Percentiles rank a stretch among this genome's conserved stretches.
Conservation (phyloP, 2,888 invertebrate genomes). For the Microplitis deprimator region DNA sequence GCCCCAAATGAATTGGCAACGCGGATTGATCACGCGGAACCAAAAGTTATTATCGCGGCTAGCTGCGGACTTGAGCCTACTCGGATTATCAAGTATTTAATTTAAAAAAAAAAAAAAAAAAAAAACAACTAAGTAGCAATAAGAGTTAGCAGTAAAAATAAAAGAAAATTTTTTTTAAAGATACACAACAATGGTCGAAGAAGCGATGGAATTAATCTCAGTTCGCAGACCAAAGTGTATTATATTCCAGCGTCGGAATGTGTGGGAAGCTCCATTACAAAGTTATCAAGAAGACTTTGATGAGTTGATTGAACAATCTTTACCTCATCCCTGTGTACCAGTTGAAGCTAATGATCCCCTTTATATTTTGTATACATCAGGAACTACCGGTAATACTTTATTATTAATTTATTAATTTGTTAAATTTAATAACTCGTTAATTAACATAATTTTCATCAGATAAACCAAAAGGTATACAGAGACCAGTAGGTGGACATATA, state of each 20-base stretch:
- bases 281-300: constrained; percentile 86
- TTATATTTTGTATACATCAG: constrained; percentile 94
- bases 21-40: constrained; percentile 90
- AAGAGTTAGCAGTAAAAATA: background rate
- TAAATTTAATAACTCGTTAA: background rate
- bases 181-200: constrained; percentile 87
- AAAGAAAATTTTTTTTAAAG: constrained; percentile 56
- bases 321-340: constrained; percentile 85
- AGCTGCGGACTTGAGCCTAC: constrained; percentile 93
- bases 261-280: constrained; percentile 77
- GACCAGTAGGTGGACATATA: constrained; percentile 91
- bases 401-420: background rate
- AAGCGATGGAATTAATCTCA: constrained; percentile 81
- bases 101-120: constrained; percentile 19
- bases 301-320: constrained; percentile 77
- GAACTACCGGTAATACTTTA: constrained; percentile 79
- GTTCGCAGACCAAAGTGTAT: constrained; percentile 85
- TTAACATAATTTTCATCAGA: constrained; percentile 63
- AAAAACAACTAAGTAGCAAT: constrained; percentile 3
- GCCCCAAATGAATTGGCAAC: constrained; percentile 89
- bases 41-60: constrained; percentile 90
- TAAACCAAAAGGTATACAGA: constrained; percentile 85
- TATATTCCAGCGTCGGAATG: constrained; percentile 84
- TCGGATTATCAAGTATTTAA: constrained; percentile 79
- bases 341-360: constrained; percentile 91